phyloP scores from a whole-genome alignment of 2,113 vertebrate genomes.

The Xiphophorus maculatus region DNA sequence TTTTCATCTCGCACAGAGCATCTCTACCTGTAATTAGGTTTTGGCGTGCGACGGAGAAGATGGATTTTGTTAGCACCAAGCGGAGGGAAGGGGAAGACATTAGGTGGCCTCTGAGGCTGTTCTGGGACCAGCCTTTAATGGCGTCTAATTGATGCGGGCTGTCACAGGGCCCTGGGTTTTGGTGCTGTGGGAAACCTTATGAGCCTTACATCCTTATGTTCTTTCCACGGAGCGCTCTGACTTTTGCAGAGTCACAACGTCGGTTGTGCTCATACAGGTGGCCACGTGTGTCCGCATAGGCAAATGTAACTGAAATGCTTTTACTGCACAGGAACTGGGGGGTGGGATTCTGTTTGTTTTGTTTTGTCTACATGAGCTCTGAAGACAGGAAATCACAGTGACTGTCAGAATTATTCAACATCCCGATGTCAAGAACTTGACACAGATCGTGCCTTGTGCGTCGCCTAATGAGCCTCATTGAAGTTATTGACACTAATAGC shows the following conservation, averaged over 20 bases:
- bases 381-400: slow-evolving; percentile 18
- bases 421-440: slow-evolving; percentile 66
- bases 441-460: slow-evolving; percentile 38
- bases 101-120: slow-evolving; percentile 64
- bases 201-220: slow-evolving; percentile 58
- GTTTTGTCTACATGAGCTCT: slow-evolving; percentile 24
- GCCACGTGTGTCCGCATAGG: slow-evolving; percentile 11
- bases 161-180: slow-evolving; percentile 58
- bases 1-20: slow-evolving; percentile 61
- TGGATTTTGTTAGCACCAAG: slow-evolving; percentile 49
- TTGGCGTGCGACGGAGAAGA: slow-evolving; percentile 44
- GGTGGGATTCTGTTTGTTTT: slow-evolving; percentile 12
- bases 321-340: slow-evolving; percentile 25
- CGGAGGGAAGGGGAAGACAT: slow-evolving; percentile 58
- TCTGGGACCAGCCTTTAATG: slow-evolving; percentile 69
- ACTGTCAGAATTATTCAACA: slow-evolving; percentile 58
- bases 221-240: slow-evolving; percentile 36
- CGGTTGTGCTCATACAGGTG: slow-evolving; percentile 19
- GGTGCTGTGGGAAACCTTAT: slow-evolving; percentile 55
- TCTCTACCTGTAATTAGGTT: slow-evolving; percentile 77
- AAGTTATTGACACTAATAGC: slow-evolving; percentile 29
- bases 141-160: slow-evolving; percentile 74
- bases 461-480: slow-evolving; percentile 56
- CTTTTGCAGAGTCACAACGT: slow-evolving; percentile 28
- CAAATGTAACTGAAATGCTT: slow-evolving; percentile 25